phyloP scores from a whole-genome alignment of 2,888 invertebrate genomes.

The Stenchaetothrips biformis region DNA sequence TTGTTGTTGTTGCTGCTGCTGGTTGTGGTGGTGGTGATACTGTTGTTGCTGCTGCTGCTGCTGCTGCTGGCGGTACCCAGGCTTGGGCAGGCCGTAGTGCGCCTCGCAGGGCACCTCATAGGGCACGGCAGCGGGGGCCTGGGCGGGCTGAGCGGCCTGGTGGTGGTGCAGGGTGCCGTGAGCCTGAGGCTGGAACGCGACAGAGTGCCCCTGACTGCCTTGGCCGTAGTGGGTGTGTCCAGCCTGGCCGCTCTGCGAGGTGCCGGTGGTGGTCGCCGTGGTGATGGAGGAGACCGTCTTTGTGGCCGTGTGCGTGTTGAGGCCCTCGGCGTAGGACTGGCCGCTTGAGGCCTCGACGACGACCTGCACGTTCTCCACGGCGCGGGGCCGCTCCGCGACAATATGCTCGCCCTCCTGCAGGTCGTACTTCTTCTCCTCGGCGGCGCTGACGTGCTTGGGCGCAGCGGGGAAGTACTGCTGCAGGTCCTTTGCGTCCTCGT shows the following conservation, averaged over 20 bases:
- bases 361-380: conserved; percentile 12
- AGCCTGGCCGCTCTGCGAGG: background rate
- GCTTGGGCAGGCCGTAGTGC: conserved; percentile 5
- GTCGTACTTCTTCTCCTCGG: background rate
- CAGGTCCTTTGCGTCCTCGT: conserved; percentile 12
- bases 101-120: background rate
- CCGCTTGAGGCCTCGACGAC: background rate
- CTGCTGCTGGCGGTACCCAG: background rate
- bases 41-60: background rate
- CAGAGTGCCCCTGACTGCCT: background rate
- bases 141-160: background rate
- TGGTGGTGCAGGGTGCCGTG: background rate
- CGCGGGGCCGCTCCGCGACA: background rate
- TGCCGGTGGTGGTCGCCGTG: background rate
- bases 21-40: too few relatives aligned
- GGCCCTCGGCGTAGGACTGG: background rate
- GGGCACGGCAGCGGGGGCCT: background rate
- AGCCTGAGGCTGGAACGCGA: background rate
- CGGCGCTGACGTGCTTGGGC: background rate
- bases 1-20: background rate
- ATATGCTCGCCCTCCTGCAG: background rate
- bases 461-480: background rate
- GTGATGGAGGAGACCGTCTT: background rate
- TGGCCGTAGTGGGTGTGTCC: background rate
- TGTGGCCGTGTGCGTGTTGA: background rate